These are phyloP conservation scores for Wiebesia pumilae DNA, from an alignment of 1,140 invertebrate genomes.

Conservation along the genomic window DNA sequence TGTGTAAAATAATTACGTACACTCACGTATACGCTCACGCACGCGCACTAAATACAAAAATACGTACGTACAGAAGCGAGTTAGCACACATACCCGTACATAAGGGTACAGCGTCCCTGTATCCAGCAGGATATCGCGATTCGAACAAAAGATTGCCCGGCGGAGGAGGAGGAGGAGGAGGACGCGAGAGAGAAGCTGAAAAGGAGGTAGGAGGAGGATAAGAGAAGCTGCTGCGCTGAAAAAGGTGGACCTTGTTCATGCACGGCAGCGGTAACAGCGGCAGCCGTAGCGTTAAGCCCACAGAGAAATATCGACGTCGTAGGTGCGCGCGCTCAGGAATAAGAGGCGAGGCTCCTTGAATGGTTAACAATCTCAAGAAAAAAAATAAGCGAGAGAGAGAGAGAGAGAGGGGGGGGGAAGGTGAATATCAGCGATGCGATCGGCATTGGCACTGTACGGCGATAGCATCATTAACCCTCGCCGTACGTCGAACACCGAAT, in stretches of 20 bases:
- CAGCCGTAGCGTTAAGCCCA: conserved; percentile 45
- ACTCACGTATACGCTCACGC: not conserved
- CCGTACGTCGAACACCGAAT: conserved; percentile 68
- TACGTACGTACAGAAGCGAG: not conserved
- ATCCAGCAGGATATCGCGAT: conserved; percentile 31
- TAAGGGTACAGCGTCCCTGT: not conserved
- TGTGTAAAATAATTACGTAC: conserved; percentile 24
- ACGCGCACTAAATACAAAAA: too few relatives aligned
- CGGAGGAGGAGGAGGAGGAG: conserved; percentile 2
- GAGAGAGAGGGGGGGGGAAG: conserved; percentile 48
- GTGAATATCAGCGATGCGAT: conserved; percentile 71
- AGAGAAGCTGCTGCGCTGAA: conserved; percentile 21
- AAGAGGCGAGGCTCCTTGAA: conserved; percentile 56
- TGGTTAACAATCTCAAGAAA: conserved; percentile 54
- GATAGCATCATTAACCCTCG: conserved; percentile 75
- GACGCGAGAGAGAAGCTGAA: not conserved
- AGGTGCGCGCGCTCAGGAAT: conserved; percentile 49
- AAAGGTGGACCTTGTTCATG: conserved; percentile 33
- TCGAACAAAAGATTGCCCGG: conserved; percentile 54
- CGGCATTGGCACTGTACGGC: conserved; percentile 73
- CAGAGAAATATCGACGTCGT: conserved; percentile 67
- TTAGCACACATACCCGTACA: not conserved
- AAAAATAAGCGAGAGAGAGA: conserved; percentile 50
- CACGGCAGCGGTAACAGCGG: not conserved
- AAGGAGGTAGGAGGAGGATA: not conserved